A percentile compares a stretch with the other conserved stretches of the same genome.
Conservation (phyloP, 2,797 vertebrate species). For the Hippoglossus hippoglossus region DNA sequence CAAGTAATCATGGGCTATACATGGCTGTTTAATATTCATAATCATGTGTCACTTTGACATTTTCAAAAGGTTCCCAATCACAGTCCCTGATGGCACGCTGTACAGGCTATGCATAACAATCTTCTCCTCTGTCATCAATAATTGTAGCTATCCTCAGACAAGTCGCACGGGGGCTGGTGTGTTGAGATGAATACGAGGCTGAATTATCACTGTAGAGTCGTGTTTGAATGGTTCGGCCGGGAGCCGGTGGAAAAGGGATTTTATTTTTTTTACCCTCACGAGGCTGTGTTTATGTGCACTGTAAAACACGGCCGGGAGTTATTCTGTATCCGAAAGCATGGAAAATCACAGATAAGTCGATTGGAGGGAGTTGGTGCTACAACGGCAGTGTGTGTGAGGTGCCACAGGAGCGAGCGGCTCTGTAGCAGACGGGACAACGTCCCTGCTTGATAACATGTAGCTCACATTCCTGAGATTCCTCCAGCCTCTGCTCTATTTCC, state of each 20-base stretch:
- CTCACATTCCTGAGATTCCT: constrained; percentile 70
- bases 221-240: constrained; percentile 24
- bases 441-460: constrained; percentile 59
- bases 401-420: constrained; percentile 29
- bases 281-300: constrained; percentile 4
- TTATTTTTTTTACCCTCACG: background rate
- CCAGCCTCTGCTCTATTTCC: constrained; percentile 25
- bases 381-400: constrained; percentile 1
- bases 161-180: constrained; percentile 60
- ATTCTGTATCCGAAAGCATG: constrained; percentile 22
- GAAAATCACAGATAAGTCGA: constrained; percentile 10
- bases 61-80: constrained; percentile 87
- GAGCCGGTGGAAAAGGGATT: background rate
- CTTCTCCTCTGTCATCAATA: constrained; percentile 80
- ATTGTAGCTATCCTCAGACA: constrained; percentile 72
- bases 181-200: constrained; percentile 59
- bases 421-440: constrained; percentile 54
- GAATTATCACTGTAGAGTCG: constrained; percentile 42
- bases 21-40: constrained; percentile 86
- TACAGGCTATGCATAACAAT: constrained; percentile 83
- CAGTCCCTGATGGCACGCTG: constrained; percentile 79
- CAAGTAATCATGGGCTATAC: constrained; percentile 80
- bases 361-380: constrained; percentile 17
- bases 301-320: constrained; percentile 19
- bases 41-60: constrained; percentile 86